These are phyloP conservation scores for Trichogramma pretiosum DNA, from an alignment of 1,140 invertebrate genomes.

Conservation along the genomic window DNA sequence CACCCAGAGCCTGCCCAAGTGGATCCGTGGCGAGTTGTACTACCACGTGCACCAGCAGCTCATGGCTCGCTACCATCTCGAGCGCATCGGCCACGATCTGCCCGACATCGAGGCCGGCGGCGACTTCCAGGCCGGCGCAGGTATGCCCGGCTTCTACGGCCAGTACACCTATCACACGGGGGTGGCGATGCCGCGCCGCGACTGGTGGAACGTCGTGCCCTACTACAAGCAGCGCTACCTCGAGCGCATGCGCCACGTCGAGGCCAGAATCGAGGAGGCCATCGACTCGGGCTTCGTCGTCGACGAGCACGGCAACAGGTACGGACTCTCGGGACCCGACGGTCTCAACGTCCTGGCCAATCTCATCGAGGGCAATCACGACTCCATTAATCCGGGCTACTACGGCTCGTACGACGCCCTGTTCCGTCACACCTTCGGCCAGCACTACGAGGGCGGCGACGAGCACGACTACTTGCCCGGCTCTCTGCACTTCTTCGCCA, in stretches of 20 bases:
- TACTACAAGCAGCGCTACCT: slow-evolving; percentile 27
- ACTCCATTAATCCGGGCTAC: slow-evolving; percentile 55
- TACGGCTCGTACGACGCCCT: slow-evolving; percentile 47
- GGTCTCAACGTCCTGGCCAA: slow-evolving; percentile 56
- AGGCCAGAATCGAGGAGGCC: slow-evolving; percentile 43
- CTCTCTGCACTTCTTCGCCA: slow-evolving; percentile 33
- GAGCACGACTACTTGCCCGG: slow-evolving; percentile 37
- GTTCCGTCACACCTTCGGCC: slow-evolving; percentile 35
- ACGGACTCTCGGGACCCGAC: slow-evolving; percentile 32
- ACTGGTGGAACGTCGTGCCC: slow-evolving; percentile 32
- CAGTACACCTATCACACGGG: slow-evolving; percentile 58
- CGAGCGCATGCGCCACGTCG: slow-evolving; percentile 31
- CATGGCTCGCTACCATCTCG: slow-evolving; percentile 56
- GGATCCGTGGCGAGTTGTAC: slow-evolving; percentile 53
- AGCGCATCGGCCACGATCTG: slow-evolving; percentile 54
- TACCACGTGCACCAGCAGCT: slow-evolving; percentile 53
- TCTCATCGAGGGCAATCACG: slow-evolving; percentile 56
- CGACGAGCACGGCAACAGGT: slow-evolving; percentile 34
- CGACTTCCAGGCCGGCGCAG: slow-evolving; percentile 50
- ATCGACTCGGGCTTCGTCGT: slow-evolving; percentile 55
- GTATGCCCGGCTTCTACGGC: slow-evolving; percentile 57
- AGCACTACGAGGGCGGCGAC: slow-evolving; percentile 30
- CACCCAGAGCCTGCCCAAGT: slow-evolving; percentile 44
- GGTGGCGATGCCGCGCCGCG: slow-evolving; percentile 50
- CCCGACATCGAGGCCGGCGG: slow-evolving; percentile 51